These are phyloP conservation scores for Maconellicoccus hirsutus DNA, from an alignment of 1,140 invertebrate species.

Conservation along the genomic window DNA sequence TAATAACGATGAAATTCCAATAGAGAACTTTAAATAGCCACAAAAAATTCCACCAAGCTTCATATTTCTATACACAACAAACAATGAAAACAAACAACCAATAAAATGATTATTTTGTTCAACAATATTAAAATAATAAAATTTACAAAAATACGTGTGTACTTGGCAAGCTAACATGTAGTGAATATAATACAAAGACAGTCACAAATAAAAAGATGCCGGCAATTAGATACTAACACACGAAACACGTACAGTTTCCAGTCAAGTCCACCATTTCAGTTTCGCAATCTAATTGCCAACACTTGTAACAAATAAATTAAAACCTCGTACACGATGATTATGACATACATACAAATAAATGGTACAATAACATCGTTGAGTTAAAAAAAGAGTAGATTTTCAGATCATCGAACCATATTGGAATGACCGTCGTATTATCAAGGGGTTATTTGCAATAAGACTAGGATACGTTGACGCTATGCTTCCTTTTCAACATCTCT, in stretches of 20 bases:
- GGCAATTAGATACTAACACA: not conserved
- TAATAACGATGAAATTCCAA: too few species aligned
- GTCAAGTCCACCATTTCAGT: not conserved
- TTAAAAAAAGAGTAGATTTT: not conserved
- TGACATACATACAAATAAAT: not conserved
- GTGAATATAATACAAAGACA: not conserved
- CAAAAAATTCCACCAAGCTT: too few species aligned
- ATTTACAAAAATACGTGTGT: conserved; percentile 2
- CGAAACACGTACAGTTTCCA: not conserved
- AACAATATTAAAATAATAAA: not conserved
- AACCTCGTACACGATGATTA: not conserved
- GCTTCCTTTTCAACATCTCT: too few species aligned
- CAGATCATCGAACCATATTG: not conserved
- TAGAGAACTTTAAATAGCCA: too few species aligned
- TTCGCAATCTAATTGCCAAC: not conserved
- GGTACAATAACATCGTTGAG: not conserved
- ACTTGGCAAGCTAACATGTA: conserved; percentile 1
- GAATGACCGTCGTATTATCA: too few species aligned
- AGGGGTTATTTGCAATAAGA: not conserved
- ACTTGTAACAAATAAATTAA: conserved; percentile 4
- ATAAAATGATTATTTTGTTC: conserved; percentile 10
- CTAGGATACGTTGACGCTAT: not conserved
- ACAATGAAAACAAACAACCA: not conserved
- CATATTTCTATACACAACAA: not conserved
- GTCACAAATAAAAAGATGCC: not conserved